Conservation (phyloP, 2,797 vertebrate species). For the Lemur catta region DNA sequence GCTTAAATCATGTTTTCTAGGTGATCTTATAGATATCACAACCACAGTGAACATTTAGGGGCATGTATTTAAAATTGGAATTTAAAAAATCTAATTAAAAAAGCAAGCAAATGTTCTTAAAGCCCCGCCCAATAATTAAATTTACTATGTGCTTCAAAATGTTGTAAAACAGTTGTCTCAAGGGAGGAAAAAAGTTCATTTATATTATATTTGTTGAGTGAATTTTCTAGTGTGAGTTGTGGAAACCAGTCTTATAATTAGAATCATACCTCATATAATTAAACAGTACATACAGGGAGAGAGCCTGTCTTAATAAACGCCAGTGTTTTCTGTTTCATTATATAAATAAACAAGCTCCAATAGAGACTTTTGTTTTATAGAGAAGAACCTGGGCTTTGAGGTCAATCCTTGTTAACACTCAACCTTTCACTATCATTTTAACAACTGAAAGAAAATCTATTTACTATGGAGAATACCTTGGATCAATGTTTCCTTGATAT, state of each 20-base stretch:
- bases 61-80: not conserved
- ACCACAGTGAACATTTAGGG: not conserved
- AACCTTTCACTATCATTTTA: not conserved
- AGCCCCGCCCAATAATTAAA: not conserved
- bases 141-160: not conserved
- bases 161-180: not conserved
- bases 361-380: not conserved
- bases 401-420: not conserved
- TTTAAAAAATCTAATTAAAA: not conserved
- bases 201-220: not conserved
- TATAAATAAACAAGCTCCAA: not conserved
- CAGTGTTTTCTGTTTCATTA: not conserved
- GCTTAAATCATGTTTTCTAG: not conserved
- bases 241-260: not conserved
- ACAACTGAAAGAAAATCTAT: not conserved
- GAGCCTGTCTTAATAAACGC: not conserved
- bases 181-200: not conserved
- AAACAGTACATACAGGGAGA: not conserved
- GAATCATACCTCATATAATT: not conserved
- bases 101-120: not conserved
- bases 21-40: not conserved
- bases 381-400: not conserved
- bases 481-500: not conserved
- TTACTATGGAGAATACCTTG: not conserved
- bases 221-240: not conserved